Evolutionary conservation across 2,797 vertebrate genomes (phyloP).

Genomic region (Coluber constrictor): DNA sequence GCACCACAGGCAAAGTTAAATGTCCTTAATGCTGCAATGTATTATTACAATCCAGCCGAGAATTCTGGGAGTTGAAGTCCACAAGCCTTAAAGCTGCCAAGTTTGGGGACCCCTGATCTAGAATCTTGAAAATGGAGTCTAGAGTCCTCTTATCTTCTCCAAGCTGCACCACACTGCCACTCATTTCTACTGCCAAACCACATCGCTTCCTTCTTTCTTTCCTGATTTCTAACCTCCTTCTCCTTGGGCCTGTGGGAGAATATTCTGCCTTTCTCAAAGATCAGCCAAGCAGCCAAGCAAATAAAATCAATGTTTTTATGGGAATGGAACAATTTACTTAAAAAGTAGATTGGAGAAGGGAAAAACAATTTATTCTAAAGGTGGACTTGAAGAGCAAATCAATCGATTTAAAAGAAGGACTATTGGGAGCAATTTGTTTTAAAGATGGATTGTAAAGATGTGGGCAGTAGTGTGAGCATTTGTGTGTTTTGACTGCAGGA

Average conservation of each 20-base stretch:
- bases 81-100: too few species aligned
- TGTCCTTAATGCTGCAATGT: neutral
- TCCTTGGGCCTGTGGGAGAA: neutral
- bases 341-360: neutral
- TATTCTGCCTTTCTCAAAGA: neutral
- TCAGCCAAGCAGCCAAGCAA: neutral
- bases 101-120: neutral
- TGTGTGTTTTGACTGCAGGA: neutral
- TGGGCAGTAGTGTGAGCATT: neutral
- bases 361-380: neutral
- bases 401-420: neutral
- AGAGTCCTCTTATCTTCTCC: neutral
- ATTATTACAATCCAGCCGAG: neutral
- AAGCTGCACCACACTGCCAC: neutral
- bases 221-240: neutral
- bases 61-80: too few species aligned
- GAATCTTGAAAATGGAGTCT: neutral
- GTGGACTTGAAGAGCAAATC: neutral
- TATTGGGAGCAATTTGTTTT: neutral
- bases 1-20: neutral
- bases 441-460: neutral
- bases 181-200: neutral
- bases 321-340: neutral
- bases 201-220: neutral
- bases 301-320: neutral